Conservation (phyloP, 2,888 invertebrate species). For the Atethmia centrago region DNA sequence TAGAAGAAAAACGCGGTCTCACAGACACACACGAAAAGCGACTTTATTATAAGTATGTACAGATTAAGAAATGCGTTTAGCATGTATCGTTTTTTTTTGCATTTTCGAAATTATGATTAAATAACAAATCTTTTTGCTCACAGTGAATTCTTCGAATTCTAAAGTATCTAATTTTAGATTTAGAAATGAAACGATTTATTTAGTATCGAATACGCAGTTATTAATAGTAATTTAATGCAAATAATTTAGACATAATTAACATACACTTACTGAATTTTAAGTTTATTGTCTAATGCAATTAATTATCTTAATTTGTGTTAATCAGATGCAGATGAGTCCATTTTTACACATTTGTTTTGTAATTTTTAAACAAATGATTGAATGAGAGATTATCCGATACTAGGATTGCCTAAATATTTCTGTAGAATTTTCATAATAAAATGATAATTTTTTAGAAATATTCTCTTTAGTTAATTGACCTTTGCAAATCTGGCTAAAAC, state of each 20-base stretch:
- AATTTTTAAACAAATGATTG: conserved; percentile 43
- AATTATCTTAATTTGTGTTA: conserved; percentile 64
- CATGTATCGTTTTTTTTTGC: too few relatives aligned
- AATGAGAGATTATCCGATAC: background rate
- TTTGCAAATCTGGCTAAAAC: background rate
- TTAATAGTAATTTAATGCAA: conserved; percentile 54
- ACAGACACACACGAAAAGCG: too few relatives aligned
- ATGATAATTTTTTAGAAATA: background rate
- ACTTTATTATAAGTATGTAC: too few relatives aligned
- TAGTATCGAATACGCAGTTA: conserved; percentile 24
- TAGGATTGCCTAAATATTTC: background rate
- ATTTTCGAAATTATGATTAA: too few relatives aligned
- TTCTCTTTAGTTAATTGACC: background rate
- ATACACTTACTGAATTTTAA: conserved; percentile 43
- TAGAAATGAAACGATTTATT: conserved; percentile 31
- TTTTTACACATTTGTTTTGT: conserved; percentile 43
- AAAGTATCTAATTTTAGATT: conserved; percentile 2
- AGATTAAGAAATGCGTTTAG: too few relatives aligned
- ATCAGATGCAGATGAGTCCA: conserved; percentile 45
- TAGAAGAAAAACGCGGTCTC: too few relatives aligned
- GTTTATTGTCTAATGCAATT: conserved; percentile 54
- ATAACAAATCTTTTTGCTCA: too few relatives aligned
- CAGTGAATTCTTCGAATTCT: too few relatives aligned
- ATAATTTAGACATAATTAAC: conserved; percentile 43
- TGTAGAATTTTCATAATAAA: background rate